Evolutionary conservation across 2,797 vertebrate species (phyloP).

Genomic region (Myotis daubentonii): DNA sequence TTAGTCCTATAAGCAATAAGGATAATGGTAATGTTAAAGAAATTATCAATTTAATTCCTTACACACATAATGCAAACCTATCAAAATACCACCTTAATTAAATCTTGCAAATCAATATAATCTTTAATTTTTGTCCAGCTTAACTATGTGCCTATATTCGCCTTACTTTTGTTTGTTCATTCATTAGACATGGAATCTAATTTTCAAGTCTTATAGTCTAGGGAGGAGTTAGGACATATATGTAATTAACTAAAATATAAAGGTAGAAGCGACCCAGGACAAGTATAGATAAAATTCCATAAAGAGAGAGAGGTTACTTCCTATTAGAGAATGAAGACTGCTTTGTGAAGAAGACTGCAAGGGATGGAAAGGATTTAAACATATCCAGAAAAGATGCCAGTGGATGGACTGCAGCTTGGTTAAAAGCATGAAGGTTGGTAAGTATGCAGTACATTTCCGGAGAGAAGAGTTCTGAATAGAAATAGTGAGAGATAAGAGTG

Average conservation of each 20-base stretch:
- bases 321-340: background rate
- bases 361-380: background rate
- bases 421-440: background rate
- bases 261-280: background rate
- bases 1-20: background rate
- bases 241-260: background rate
- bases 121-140: background rate
- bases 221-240: background rate
- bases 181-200: background rate
- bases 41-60: conserved; percentile 35
- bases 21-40: conserved; percentile 14
- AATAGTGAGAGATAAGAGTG: background rate
- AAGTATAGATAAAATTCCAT: background rate
- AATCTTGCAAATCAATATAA: background rate
- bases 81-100: background rate
- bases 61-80: background rate
- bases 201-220: background rate
- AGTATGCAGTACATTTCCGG: background rate
- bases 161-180: conserved; percentile 4
- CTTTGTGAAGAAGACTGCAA: background rate
- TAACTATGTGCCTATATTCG: background rate
- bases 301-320: conserved; percentile 5
- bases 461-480: background rate
- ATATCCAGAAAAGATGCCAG: background rate
- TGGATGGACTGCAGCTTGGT: background rate